Base-by-base conservation (phyloP, 1,140 invertebrate species). In the Drosophila lowei region DNA sequence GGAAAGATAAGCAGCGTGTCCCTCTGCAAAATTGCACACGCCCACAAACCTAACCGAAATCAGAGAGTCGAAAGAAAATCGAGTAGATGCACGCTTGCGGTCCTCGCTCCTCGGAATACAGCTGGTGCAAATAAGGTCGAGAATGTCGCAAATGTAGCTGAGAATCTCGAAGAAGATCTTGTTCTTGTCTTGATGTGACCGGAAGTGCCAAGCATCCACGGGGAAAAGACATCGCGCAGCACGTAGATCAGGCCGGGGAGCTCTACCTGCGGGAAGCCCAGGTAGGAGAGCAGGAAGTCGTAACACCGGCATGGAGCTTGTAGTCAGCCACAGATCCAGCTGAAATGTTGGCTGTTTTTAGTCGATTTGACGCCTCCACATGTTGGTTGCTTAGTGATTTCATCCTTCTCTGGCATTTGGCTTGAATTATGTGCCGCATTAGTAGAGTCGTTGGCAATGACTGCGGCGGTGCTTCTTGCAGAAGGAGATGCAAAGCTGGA, bases 1-100 rank as follows among this genome's bases (percentile, higher is more conserved):
- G 96, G 95, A 0, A 96, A 94, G 16, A 96, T 95, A 8, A 94
- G 92, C 11, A 95, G 73, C 4, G 93, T 93, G 42, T 95, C 94
- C 2, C 94, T 93, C 43, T 95, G 93, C 38, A 79, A 47, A 92
- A 72, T 95, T 95, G 2, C 95, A 94, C 7, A 92, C 66, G 11
- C 88, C 90, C 1, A 92, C 78, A 48, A 90, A 90, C 54, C 91
- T 91, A 34, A 34, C 30, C 30, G 3, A 34, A 34, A 9, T 34
- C 3, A 18, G 18, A 34, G 30, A 34, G 3, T 8, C 9, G 21
- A 1, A n/a, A 2, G 1, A 9, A 7, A 11, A 95, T 74, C 65
- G 94, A 94, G 44, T 95, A 94, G 1, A 93, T 76, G 56, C 93
- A 93, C 5, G 58, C 9, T 88, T 60, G 0, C 58, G 38, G 7